Conservation (phyloP, 2,888 invertebrate species). For the Lasioglossum calceatum region DNA sequence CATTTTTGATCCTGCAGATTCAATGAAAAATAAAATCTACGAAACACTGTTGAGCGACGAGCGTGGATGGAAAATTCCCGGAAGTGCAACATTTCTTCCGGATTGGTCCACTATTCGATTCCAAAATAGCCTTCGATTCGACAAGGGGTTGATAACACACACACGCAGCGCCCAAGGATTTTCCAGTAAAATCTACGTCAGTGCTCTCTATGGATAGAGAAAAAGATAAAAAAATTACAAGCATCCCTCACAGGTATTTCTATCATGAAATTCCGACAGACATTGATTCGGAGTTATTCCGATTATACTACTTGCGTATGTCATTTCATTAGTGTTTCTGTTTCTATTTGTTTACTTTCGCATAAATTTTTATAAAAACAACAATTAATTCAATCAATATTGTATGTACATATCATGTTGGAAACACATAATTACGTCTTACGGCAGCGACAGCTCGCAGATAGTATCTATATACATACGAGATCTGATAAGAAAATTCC, state of each 20-base stretch:
- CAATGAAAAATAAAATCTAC: constrained; percentile 43
- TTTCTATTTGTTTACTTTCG: no score
- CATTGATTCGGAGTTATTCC: no score
- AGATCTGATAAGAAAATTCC: no score
- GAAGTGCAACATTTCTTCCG: constrained; percentile 14
- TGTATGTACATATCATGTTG: no score
- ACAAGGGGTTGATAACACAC: background rate
- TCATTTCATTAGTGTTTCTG: no score
- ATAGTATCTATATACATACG: no score
- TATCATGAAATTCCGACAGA: background rate
- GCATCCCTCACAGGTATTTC: background rate
- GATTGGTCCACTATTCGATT: constrained; percentile 41
- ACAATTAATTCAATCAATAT: no score
- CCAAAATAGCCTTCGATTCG: constrained; percentile 29
- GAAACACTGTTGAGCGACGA: no score
- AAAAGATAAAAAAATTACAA: background rate
- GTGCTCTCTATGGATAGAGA: background rate
- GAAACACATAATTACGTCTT: no score
- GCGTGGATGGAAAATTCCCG: constrained; percentile 33
- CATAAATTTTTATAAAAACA: no score
- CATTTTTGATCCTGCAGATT: constrained; percentile 16
- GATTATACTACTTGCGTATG: no score
- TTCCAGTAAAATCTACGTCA: background rate
- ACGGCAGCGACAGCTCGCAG: no score
- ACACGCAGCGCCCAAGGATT: background rate